Percentiles rank a stretch among this genome's conserved stretches.
These are phyloP conservation scores for Percopsis transmontana DNA, from an alignment of 2,113 vertebrate species.

Conservation along the genomic window DNA sequence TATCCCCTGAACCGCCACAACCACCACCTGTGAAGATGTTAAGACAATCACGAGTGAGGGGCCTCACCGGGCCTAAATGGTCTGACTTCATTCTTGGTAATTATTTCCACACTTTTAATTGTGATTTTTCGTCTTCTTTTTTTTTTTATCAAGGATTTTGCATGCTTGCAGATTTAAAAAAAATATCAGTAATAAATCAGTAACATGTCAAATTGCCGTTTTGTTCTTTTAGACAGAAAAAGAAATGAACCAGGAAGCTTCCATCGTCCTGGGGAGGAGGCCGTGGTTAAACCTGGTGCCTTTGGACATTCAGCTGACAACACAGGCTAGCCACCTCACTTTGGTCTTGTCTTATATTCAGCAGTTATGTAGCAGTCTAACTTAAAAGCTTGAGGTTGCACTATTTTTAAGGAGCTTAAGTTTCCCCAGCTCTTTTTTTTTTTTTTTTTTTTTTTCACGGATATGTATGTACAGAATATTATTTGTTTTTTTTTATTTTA, in stretches of 20 bases:
- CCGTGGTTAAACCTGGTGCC: constrained; percentile 73
- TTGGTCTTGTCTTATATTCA: constrained; percentile 72
- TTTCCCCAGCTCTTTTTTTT: constrained; percentile 23
- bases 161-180: no score
- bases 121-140: neutral
- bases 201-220: constrained; percentile 11
- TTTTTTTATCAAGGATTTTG: neutral
- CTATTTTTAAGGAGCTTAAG: constrained; percentile 70
- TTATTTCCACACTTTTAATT: constrained; percentile 25
- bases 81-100: constrained; percentile 92
- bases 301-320: constrained; percentile 75
- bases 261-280: constrained; percentile 47
- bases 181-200: no score
- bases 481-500: constrained; percentile 33
- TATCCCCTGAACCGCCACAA: constrained; percentile 53
- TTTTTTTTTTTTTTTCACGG: constrained; percentile 26
- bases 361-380: constrained; percentile 80
- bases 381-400: constrained; percentile 79
- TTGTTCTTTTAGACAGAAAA: constrained; percentile 52
- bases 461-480: constrained; percentile 58
- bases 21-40: constrained; percentile 83
- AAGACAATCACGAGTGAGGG: constrained; percentile 86
- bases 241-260: constrained; percentile 51
- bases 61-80: constrained; percentile 84
- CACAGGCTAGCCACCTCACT: constrained; percentile 52